These are phyloP conservation scores for Chelonoidis abingdonii DNA, from an alignment of 2,113 vertebrate genomes.

Conservation along the genomic window DNA sequence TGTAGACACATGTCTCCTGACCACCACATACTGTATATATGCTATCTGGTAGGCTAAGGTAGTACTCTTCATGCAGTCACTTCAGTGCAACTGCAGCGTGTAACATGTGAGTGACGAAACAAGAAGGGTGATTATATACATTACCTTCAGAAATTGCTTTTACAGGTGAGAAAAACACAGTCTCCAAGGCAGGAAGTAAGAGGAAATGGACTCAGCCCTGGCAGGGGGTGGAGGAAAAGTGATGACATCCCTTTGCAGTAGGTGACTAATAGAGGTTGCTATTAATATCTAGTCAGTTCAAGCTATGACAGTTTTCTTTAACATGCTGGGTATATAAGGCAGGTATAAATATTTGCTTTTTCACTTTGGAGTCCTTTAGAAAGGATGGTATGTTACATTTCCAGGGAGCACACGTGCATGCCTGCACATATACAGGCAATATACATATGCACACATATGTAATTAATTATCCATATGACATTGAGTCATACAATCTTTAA, in stretches of 20 bases:
- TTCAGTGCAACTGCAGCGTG: background rate
- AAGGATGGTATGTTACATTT: accelerated
- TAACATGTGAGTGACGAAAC: background rate
- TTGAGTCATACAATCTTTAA: background rate
- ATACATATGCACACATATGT: background rate
- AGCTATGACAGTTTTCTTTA: background rate
- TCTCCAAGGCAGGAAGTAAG: background rate
- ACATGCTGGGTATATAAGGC: accelerated
- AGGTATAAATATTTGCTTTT: background rate
- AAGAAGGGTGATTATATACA: accelerated
- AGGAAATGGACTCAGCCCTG: background rate
- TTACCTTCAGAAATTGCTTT: background rate
- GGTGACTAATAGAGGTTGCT: background rate
- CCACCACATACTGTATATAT: background rate
- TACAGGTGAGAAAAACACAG: slow-evolving; percentile 27
- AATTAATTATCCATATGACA: background rate
- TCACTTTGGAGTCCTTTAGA: background rate
- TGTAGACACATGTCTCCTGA: background rate
- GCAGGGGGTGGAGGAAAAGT: background rate
- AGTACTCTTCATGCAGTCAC: background rate
- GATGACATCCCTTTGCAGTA: background rate
- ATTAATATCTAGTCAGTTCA: slow-evolving; percentile 22
- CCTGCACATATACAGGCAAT: background rate
- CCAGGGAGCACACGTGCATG: background rate
- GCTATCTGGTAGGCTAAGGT: background rate